A percentile compares a stretch with the other conserved stretches of the same genome.
Conservation (phyloP, 2,797 vertebrate genomes). For the Coccyzus lansbergi region DNA sequence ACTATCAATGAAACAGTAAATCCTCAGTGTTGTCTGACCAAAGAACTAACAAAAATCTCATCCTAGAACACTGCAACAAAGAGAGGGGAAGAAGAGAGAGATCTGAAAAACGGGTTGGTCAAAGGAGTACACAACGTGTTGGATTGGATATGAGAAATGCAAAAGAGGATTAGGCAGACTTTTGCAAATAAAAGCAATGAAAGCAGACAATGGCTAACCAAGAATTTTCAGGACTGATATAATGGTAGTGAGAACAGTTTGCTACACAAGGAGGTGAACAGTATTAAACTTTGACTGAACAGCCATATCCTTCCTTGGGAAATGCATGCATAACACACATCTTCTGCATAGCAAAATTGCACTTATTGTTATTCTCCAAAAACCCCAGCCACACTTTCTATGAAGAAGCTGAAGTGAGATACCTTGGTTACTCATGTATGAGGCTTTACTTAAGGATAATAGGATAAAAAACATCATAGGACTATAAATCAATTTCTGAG, state of each 20-base stretch:
- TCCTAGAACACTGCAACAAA: not conserved
- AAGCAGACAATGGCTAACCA: not conserved
- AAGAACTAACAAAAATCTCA: not conserved
- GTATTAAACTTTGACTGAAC: not conserved
- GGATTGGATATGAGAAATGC: not conserved
- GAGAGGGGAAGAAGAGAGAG: not conserved
- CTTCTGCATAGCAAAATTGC: not conserved
- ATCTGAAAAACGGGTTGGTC: not conserved
- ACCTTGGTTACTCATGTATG: not conserved
- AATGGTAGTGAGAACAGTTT: not conserved
- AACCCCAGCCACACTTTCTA: not conserved
- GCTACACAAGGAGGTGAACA: not conserved
- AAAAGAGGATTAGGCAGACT: not conserved
- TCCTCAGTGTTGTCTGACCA: not conserved
- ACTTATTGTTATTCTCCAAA: not conserved
- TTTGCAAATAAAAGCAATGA: not conserved
- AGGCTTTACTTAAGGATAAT: not conserved
- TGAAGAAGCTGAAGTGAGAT: not conserved
- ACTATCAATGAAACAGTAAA: not conserved
- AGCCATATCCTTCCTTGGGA: not conserved
- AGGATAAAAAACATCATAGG: not conserved
- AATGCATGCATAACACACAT: fast-evolving
- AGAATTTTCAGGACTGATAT: not conserved
- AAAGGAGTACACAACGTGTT: not conserved
- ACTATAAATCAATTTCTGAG: not conserved